These are phyloP conservation scores for Meghimatium bilineatum DNA, from an alignment of 2,888 invertebrate species.

Conservation along the genomic window DNA sequence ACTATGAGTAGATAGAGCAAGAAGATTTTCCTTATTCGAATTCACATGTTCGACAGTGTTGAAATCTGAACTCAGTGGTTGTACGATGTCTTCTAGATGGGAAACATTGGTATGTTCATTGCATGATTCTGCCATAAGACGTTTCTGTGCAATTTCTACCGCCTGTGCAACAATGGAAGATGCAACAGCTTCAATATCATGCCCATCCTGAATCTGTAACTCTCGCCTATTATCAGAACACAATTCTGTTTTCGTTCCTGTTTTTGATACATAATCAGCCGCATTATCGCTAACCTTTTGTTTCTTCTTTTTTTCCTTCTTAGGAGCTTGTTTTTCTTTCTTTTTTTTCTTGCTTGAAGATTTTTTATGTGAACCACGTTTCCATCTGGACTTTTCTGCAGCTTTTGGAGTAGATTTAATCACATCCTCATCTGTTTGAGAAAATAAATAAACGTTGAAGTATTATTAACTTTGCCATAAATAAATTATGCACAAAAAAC, in stretches of 20 bases:
- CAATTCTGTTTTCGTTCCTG: neutral
- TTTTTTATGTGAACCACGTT: slow-evolving; percentile 29
- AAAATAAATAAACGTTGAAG: neutral
- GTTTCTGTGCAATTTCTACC: slow-evolving; percentile 30
- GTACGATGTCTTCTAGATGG: neutral
- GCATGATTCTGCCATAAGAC: neutral
- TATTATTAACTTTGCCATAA: neutral
- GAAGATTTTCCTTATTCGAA: neutral
- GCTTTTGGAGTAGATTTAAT: slow-evolving; percentile 2
- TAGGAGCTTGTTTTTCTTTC: slow-evolving; percentile 26
- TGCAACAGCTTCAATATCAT: slow-evolving; percentile 33
- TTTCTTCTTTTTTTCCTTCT: slow-evolving; percentile 37
- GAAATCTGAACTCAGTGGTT: neutral
- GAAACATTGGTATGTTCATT: neutral
- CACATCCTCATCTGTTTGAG: neutral
- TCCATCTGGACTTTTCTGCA: slow-evolving; percentile 17
- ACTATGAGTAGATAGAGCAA: neutral
- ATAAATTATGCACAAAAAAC: too few relatives aligned
- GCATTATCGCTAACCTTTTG: neutral
- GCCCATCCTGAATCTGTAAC: neutral
- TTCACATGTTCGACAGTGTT: neutral
- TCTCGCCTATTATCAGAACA: too few relatives aligned
- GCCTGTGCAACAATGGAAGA: slow-evolving; percentile 32
- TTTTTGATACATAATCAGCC: neutral
- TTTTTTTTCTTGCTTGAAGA: slow-evolving; percentile 36